Evolutionary conservation across 2,888 invertebrate genomes (phyloP).

Genomic region (Drosophila koepferae): DNA sequence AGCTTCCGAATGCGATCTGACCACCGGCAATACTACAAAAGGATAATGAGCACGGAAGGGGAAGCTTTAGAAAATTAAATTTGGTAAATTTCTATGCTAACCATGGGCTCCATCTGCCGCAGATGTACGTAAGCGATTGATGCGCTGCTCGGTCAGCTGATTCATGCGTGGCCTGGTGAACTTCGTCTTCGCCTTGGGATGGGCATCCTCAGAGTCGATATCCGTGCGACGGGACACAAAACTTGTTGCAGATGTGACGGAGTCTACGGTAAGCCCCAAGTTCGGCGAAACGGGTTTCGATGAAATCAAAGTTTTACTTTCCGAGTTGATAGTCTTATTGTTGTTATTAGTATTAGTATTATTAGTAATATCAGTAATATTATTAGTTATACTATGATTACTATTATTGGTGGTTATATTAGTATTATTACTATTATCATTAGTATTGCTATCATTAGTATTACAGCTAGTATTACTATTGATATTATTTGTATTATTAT

Average conservation of each 20-base stretch:
- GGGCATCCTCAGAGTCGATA: slow-evolving; percentile 1
- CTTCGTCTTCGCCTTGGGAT: slow-evolving; percentile 9
- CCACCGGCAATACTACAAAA: neutral
- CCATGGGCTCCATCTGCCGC: neutral
- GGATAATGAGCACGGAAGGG: neutral
- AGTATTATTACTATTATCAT: too few relatives aligned
- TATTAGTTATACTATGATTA: neutral
- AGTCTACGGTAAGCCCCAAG: neutral
- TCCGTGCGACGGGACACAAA: neutral
- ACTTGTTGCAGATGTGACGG: slow-evolving; percentile 9
- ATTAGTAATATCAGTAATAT: neutral
- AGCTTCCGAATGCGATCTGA: neutral
- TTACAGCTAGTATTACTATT: neutral
- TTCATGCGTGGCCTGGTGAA: slow-evolving; percentile 39
- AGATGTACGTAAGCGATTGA: neutral
- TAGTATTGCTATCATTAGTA: neutral
- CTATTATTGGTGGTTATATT: neutral
- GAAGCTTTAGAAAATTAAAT: neutral
- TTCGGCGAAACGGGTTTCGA: too few relatives aligned
- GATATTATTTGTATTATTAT: too few relatives aligned
- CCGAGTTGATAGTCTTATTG: neutral
- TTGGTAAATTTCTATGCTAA: neutral
- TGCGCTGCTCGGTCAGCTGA: slow-evolving; percentile 26
- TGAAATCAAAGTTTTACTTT: neutral
- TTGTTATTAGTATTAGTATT: neutral